Percentiles rank a stretch among this genome's conserved stretches.
These are phyloP conservation scores for Muscicapa striata DNA, from an alignment of 2,797 vertebrate genomes.

Conservation along the genomic window DNA sequence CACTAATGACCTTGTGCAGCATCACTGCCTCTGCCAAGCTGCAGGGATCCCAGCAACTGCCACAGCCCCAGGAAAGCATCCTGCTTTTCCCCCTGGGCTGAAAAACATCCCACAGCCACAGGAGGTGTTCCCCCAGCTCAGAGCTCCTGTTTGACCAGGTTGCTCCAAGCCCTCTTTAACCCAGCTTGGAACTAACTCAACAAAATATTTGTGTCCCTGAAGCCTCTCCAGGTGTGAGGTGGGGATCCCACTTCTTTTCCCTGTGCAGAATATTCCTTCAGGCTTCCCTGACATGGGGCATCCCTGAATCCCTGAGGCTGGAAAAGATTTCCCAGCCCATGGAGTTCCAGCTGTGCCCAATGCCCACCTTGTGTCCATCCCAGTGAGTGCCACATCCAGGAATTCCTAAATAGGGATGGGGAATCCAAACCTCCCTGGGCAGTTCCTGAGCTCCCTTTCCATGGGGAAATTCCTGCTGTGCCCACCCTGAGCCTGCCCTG, in stretches of 20 bases:
- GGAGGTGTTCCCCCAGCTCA: neutral
- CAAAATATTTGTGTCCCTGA: neutral
- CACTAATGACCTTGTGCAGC: neutral
- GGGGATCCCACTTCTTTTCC: neutral
- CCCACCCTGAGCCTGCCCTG: no score
- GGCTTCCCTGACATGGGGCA: neutral
- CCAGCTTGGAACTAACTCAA: neutral
- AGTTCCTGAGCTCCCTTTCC: no score
- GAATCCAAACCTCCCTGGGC: no score
- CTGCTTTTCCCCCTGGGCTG: neutral
- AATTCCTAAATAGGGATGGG: no score
- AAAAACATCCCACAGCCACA: fast-evolving
- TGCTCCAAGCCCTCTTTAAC: neutral
- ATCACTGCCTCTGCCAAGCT: neutral
- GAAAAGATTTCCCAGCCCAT: neutral
- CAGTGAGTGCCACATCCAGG: neutral
- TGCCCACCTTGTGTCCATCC: neutral
- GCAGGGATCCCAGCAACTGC: neutral
- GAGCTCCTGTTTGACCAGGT: fast-evolving
- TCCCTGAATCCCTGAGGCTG: neutral
- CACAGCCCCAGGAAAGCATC: neutral
- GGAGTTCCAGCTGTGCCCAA: fast-evolving
- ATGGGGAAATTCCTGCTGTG: no score
- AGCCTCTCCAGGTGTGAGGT: neutral
- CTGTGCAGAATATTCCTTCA: neutral